Percentiles rank a stretch among this genome's conserved stretches.
Evolutionary conservation across 2,797 vertebrate species (phyloP).

Genomic region (Cossypha polioptera): DNA sequence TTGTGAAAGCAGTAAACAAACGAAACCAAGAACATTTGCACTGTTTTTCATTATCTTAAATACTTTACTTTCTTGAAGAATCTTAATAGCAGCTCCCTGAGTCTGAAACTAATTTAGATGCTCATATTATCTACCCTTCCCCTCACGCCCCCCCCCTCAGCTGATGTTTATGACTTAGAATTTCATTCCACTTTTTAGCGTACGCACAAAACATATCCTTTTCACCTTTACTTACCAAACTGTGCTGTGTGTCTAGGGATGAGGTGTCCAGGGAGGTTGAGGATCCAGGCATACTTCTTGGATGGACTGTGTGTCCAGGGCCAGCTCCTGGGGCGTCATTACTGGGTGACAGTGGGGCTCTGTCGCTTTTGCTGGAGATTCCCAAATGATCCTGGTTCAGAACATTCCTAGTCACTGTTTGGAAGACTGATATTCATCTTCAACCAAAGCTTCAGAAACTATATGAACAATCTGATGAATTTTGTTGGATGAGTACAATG

Average conservation of each 20-base stretch:
- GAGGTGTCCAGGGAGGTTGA: not conserved
- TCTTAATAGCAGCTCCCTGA: not conserved
- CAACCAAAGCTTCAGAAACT: not conserved
- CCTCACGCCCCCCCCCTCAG: accelerated
- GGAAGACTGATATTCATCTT: not conserved
- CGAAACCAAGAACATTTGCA: not conserved
- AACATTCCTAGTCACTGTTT: not conserved
- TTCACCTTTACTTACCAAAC: not conserved
- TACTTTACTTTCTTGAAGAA: not conserved
- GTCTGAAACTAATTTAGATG: not conserved
- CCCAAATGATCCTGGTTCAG: not conserved
- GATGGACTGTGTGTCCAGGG: not conserved
- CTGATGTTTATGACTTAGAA: not conserved
- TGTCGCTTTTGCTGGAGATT: not conserved
- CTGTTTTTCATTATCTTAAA: not conserved
- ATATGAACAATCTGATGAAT: not conserved
- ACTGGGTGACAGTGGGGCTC: accelerated
- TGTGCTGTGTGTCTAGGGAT: not conserved
- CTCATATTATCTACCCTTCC: not conserved
- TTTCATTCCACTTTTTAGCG: not conserved
- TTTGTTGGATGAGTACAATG: not conserved
- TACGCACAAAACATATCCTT: not conserved
- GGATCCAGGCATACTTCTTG: not conserved
- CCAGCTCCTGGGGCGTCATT: not conserved
- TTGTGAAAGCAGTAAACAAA: slow-evolving; percentile 34